Evolutionary conservation across 2,888 invertebrate species (phyloP).

Genomic region (Ophraella communa): DNA sequence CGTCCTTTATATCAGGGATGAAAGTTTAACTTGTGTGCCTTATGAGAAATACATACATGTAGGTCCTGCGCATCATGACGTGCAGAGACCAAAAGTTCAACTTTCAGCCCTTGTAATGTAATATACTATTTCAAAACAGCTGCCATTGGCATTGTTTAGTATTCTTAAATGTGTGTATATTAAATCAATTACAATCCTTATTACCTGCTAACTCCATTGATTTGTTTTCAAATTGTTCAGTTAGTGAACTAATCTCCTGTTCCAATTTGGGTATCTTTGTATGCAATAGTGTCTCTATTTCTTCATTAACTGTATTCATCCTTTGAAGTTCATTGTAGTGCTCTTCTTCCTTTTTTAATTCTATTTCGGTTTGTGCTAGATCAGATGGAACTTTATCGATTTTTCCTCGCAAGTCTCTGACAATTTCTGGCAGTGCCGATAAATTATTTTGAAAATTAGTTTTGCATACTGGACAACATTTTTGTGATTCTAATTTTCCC

Average conservation of each 20-base stretch:
- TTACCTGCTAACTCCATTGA: conserved; percentile 54
- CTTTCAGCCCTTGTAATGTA: too few relatives aligned
- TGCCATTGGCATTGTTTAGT: too few relatives aligned
- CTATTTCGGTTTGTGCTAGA: conserved; percentile 67
- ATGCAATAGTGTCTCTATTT: conserved; percentile 67
- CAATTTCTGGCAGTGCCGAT: conserved; percentile 66
- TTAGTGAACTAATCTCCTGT: conserved; percentile 61
- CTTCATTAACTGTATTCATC: conserved; percentile 73
- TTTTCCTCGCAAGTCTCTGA: conserved; percentile 69
- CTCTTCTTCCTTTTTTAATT: conserved; percentile 68
- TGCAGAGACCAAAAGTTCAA: too few relatives aligned
- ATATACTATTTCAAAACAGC: too few relatives aligned
- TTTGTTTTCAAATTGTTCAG: conserved; percentile 63
- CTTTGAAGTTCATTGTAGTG: conserved; percentile 74
- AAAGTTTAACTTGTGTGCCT: too few relatives aligned
- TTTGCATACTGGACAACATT: conserved; percentile 84
- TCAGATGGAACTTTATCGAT: conserved; percentile 73
- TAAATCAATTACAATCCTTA: too few relatives aligned
- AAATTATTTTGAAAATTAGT: conserved; percentile 51
- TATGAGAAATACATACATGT: too few relatives aligned
- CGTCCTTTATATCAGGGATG: too few relatives aligned
- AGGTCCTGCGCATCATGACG: too few relatives aligned
- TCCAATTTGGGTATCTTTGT: conserved; percentile 70
- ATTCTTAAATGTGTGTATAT: too few relatives aligned
- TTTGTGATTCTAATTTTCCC: conserved; percentile 68